phyloP scores from a whole-genome alignment of 2,797 vertebrate genomes.

The Scomberomorus guttatus region DNA sequence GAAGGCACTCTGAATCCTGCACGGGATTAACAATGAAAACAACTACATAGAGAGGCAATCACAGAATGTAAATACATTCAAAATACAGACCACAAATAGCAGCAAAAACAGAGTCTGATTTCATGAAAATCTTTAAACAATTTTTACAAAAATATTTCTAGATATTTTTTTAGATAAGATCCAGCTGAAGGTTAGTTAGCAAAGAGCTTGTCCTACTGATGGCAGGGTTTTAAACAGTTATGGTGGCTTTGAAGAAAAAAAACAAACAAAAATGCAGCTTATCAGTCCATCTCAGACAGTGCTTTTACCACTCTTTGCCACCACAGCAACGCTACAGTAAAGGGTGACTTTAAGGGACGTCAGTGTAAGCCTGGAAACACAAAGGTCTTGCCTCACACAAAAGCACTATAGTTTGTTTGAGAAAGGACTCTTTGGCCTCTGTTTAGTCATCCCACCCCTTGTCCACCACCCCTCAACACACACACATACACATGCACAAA shows the following conservation, averaged over 20 bases:
- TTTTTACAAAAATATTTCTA: background rate
- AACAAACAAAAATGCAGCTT: slow-evolving; percentile 4
- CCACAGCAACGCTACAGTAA: slow-evolving; percentile 51
- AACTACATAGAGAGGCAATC: background rate
- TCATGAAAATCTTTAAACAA: background rate
- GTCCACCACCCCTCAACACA: slow-evolving; percentile 36
- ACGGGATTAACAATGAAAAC: background rate
- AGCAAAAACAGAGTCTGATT: background rate
- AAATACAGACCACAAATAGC: background rate
- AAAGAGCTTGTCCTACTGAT: background rate
- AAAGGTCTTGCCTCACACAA: slow-evolving; percentile 38
- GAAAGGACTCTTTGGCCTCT: slow-evolving; percentile 61
- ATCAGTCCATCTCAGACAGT: slow-evolving; percentile 8
- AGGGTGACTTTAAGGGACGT: slow-evolving; percentile 60
- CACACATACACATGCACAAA: slow-evolving; percentile 50
- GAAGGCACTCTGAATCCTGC: too few species aligned
- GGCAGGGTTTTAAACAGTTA: background rate
- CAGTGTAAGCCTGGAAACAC: slow-evolving; percentile 54
- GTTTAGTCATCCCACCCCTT: slow-evolving; percentile 60
- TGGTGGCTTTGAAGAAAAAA: background rate
- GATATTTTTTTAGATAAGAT: background rate
- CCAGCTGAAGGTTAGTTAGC: background rate
- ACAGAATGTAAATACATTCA: background rate
- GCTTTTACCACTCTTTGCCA: slow-evolving; percentile 22
- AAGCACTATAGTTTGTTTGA: slow-evolving; percentile 61